Evolutionary conservation across 2,888 invertebrate species (phyloP), one percentile per base, ranked within the genome.

Genomic region (Brassicogethes aeneus): DNA sequence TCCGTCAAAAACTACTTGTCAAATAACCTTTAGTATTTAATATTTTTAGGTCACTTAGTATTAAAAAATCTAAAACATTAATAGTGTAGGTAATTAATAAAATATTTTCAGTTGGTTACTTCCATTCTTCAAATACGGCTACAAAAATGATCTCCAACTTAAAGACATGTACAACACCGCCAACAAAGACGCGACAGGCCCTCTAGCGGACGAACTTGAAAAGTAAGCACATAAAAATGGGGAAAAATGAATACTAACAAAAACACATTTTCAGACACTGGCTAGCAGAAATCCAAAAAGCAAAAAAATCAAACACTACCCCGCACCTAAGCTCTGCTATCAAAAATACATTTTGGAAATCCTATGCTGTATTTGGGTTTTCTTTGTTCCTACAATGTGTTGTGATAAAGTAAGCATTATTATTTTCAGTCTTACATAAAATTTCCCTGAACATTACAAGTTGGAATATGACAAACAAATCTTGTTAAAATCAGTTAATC

Each of bases 81-180:
- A n/a, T n/a, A n/a, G n/a, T n/a, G n/a, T n/a, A n/a, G n/a, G n/a
- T n/a, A n/a, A n/a, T n/a, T n/a, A n/a, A n/a, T n/a, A n/a, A n/a
- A n/a, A 7, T 23, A n/a, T 41, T 62, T 65, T 40, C 65, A 85
- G 85, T 71, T 85, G 84, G 83, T 69, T 80, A 39, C 73, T 79
- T 49, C 74, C 74, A 23, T 70, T 78, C 45, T 80, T 82, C 55
- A 73, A 71, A 56, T 73, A 75, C 59, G 84, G 84, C 34, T 77
- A 71, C 54, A 72, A 73, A 50, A 68, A 76, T 45, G 78, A 80
- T 43, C 67, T 85, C 40, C 76, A 77, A 44, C 57, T 77, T 8
- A 76, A 80, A 51, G 81, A 85, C 57, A 64, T 86, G 15, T 82
- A 79, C 67, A 77, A 76, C 56, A 73, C 77, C 5, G 68, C 80